Evolutionary conservation across 2,113 vertebrate genomes (phyloP), one percentile per base, ranked within the genome.

Genomic region (Dinomys branickii): DNA sequence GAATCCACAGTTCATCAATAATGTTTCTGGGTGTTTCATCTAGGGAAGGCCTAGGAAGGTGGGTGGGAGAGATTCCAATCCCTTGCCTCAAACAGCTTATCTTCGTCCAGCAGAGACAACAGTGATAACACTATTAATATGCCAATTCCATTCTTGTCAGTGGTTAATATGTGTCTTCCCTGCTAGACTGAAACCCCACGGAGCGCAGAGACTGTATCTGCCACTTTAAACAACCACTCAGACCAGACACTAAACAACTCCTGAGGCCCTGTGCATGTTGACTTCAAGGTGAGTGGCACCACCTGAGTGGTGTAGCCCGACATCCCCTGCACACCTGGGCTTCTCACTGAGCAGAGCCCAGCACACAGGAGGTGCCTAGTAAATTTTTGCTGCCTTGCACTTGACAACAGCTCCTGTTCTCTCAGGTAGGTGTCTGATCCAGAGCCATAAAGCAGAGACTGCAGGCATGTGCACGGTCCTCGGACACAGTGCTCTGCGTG

Each of bases 81-180:
- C 73, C 54, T 26, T 89, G 96, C 58, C 44, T 95, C 44, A 65
- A 33, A 30, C 19, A 16, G 63, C 11, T 80, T 83, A 56, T 82
- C 75, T 56, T 85, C 73, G 73, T 80, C 61, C 80, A 89, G 33
- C 19, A 38, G 71, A 91, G 58, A 88, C 9, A 85, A 69, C 35
- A 85, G 47, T 13, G 44, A 52, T 38, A 77, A 58, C 22, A 73
- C 17, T 58, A 90, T 56, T 78, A 47, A 54, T 58, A 90, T 20
- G 19, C 58, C 90, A 28, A 38, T 88, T 88, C 65, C 85, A 73
- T 83, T 82, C 65, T 50, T 88, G 17, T 22, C 38, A 52, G 14
- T 83, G 41, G 54, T 91, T 85, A 81, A 30, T 58, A 63, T 89
- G 50, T 59, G 20, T 80, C 92, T 94, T 91, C 80, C 84, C 63